Conservation (phyloP, 2,797 vertebrate species). For the Scolopax rusticola region DNA sequence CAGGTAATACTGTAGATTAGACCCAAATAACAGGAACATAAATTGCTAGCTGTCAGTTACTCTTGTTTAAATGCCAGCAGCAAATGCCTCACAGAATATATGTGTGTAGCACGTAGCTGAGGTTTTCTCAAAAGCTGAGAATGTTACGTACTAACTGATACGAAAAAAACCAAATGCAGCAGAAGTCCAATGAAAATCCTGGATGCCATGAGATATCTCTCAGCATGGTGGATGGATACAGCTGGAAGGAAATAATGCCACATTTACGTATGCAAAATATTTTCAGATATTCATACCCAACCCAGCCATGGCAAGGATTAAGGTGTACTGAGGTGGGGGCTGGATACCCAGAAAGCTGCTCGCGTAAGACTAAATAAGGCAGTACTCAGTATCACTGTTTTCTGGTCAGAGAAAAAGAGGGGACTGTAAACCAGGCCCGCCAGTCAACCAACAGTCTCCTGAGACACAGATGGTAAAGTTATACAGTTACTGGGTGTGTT, state of each 20-base stretch:
- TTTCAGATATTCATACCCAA: background rate
- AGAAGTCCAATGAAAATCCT: background rate
- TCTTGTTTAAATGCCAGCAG: background rate
- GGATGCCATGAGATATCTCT: background rate
- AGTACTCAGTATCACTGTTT: background rate
- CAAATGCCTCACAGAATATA: background rate
- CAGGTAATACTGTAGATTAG: background rate
- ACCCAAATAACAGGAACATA: background rate
- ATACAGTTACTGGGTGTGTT: accelerated
- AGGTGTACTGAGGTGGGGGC: accelerated
- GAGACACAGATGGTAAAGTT: background rate
- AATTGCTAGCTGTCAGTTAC: background rate
- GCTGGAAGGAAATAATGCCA: background rate
- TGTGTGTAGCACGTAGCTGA: background rate
- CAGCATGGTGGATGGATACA: background rate
- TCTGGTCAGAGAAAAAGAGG: background rate
- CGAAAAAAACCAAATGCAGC: background rate
- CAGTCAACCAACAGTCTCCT: background rate
- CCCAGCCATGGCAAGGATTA: background rate
- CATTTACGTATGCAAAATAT: background rate
- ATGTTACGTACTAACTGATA: background rate
- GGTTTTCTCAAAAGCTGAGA: background rate
- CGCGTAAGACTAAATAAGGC: background rate
- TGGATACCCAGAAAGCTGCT: background rate
- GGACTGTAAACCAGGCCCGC: background rate